Evolutionary conservation across 92 coral and sea anemone species (phyloP), one percentile per base, ranked within the genome.

Genomic region (Epizoanthus scotinus): DNA sequence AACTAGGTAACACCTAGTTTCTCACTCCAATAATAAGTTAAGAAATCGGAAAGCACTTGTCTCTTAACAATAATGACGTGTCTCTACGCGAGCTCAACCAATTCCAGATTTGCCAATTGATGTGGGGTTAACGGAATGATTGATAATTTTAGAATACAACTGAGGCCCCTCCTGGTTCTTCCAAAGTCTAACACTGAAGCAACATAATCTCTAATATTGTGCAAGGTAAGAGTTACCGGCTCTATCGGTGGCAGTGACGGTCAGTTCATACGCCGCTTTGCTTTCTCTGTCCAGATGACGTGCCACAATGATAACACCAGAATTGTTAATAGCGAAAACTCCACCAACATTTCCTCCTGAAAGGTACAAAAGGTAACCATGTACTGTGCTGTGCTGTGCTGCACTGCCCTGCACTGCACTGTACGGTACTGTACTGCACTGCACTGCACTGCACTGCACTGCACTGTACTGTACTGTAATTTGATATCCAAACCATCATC

Each of bases 281-380:
- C 84, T 87, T 59, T 95, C 98, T 78, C 98, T 88, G 85, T 95
- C 98, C 85, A 95, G 84, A 55, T 84, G 79, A 59, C 77, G 86
- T 13, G 97, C 91, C 21, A 95, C 91, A 2, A 91, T 81, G 57
- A 95, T 85, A 62, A 79, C 88, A 26, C 98, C 98, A 67, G 93
- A 88, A 71, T 92, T 87, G 63, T 82, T 84, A 29, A 95, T 85
- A 5, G 95, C 78, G 63, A 95, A 95, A 21, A 74, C 89, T 3
- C 79, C 89, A 20, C 86, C 95, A 6, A 61, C 72, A 61, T 95
- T 89, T 5, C 98, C 98, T 29, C 88, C 98, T 95, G 72, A 26
- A 1, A 61, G 12, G 17, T 17, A 36, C 10, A 50, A 24, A 15
- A 4, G 59, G 78, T 72, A 56, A 50, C 25, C 40, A 31, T 67